phyloP scores from a whole-genome alignment of 2,888 invertebrate genomes.

The Erebia palarica region DNA sequence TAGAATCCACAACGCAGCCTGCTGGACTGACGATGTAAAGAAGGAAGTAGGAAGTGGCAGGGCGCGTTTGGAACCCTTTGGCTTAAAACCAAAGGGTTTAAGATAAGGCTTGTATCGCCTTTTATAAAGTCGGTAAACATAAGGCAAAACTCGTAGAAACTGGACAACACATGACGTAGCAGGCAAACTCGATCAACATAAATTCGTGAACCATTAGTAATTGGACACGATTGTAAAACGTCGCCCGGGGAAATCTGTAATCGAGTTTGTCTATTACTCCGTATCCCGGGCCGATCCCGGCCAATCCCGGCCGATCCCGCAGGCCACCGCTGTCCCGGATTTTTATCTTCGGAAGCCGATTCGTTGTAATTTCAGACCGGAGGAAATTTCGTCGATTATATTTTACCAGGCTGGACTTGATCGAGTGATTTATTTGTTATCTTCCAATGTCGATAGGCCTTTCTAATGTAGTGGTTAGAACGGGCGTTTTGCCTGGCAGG shows the following conservation, averaged over 20 bases:
- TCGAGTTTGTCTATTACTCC: conserved; percentile 71
- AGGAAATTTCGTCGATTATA: conserved; percentile 38
- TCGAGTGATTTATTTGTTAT: conserved; percentile 28
- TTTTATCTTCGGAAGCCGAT: conserved; percentile 60
- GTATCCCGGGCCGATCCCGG: conserved; percentile 53
- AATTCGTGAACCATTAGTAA: conserved; percentile 53
- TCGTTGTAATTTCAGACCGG: conserved; percentile 44
- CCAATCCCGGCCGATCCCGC: conserved; percentile 49
- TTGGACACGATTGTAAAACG: conserved; percentile 58
- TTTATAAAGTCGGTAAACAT: not conserved
- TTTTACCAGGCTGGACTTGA: conserved; percentile 30
- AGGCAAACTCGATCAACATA: conserved; percentile 24
- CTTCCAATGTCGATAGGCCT: not conserved
- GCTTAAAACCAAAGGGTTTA: too few relatives aligned
- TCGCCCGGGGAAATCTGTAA: conserved; percentile 71
- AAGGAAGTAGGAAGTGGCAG: too few relatives aligned
- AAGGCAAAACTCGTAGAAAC: not conserved
- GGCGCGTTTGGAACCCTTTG: too few relatives aligned
- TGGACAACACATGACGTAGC: not conserved
- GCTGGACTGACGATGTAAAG: too few relatives aligned
- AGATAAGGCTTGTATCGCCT: not conserved
- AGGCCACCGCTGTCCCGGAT: conserved; percentile 45
- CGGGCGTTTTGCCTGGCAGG: too few relatives aligned
- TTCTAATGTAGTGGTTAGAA: not conserved
- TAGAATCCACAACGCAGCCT: too few relatives aligned